phyloP scores from a whole-genome alignment of 1,140 invertebrate species.

The Pomacea maculata region DNA sequence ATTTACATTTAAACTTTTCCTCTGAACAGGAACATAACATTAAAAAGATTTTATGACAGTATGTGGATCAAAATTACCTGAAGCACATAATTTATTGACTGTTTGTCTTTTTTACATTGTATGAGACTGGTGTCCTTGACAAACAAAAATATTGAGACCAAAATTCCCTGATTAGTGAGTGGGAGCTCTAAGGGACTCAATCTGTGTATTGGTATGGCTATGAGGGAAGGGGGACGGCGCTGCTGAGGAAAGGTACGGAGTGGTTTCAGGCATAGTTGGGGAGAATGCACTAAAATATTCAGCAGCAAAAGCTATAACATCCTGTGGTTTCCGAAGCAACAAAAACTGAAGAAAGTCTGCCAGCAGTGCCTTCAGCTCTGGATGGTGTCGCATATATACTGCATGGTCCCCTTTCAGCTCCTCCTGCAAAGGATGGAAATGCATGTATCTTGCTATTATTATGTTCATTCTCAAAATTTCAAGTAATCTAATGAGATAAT shows the following conservation, averaged over 20 bases:
- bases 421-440: constrained; percentile 46
- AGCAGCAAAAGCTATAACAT: constrained; percentile 62
- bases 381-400: constrained; percentile 62
- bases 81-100: no score
- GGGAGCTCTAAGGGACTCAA: constrained; percentile 52
- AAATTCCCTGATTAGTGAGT: constrained; percentile 36
- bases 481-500: background rate
- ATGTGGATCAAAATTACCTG: no score
- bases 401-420: constrained; percentile 62
- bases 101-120: no score
- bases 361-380: constrained; percentile 62
- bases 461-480: constrained; percentile 11
- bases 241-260: constrained; percentile 56
- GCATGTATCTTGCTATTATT: background rate
- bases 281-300: constrained; percentile 66
- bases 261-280: constrained; percentile 48
- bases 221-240: constrained; percentile 56
- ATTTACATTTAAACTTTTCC: no score
- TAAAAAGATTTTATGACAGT: no score
- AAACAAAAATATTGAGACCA: no score
- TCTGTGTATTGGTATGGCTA: constrained; percentile 59
- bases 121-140: no score
- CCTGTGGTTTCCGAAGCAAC: constrained; percentile 63
- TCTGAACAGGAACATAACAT: no score
- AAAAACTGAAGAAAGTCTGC: constrained; percentile 65